These are phyloP conservation scores for Eira barbara DNA, from an alignment of 2,113 vertebrate genomes.

Conservation along the genomic window DNA sequence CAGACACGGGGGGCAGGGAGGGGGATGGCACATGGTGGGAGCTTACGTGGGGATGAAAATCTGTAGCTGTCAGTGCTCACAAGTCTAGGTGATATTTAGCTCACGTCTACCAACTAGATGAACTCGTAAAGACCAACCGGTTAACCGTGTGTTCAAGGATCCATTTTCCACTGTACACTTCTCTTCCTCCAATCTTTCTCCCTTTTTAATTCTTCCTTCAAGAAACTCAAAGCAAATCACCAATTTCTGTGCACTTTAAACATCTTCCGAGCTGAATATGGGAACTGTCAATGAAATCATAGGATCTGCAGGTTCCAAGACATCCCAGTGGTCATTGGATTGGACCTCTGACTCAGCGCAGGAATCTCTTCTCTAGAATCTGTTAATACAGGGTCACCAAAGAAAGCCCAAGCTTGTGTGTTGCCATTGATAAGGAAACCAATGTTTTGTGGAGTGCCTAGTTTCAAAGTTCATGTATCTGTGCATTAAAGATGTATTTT, in stretches of 20 bases:
- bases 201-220: not conserved
- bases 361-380: not conserved
- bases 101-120: not conserved
- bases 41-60: accelerated
- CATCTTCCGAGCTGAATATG: not conserved
- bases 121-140: not conserved
- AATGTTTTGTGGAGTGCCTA: not conserved
- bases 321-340: not conserved
- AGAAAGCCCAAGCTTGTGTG: not conserved
- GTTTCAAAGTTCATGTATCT: not conserved
- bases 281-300: not conserved
- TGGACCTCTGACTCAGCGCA: not conserved
- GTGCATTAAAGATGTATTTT: not conserved
- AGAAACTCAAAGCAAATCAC: not conserved
- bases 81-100: not conserved
- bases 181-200: not conserved
- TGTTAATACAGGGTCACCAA: not conserved
- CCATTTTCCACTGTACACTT: not conserved
- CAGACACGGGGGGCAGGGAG: not conserved
- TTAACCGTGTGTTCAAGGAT: not conserved
- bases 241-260: not conserved
- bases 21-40: not conserved
- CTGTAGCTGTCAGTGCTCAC: not conserved
- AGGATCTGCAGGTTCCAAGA: not conserved
- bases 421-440: not conserved